These are phyloP conservation scores for Mesocricetus auratus DNA, from an alignment of 2,113 vertebrate species.

Conservation along the genomic window DNA sequence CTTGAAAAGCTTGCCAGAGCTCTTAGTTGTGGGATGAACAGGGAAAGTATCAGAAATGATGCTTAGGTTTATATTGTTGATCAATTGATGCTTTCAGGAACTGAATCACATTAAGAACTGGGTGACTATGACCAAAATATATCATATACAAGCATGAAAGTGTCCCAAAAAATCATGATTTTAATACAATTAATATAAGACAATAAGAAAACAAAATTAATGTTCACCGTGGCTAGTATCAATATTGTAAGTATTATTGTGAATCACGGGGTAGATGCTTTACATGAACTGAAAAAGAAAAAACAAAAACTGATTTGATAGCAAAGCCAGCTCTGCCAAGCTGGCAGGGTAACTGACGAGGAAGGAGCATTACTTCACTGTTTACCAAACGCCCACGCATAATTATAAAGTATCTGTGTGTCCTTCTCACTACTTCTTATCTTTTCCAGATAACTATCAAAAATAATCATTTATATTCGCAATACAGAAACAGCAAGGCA, in stretches of 20 bases:
- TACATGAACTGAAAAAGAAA: neutral
- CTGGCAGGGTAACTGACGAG: neutral
- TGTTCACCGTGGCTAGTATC: neutral
- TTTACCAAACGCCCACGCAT: conserved; percentile 1
- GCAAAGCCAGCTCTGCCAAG: conserved; percentile 34
- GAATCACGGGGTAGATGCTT: neutral
- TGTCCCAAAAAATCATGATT: no score
- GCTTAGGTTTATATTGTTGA: neutral
- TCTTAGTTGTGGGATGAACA: neutral
- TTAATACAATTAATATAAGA: neutral
- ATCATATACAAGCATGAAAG: neutral
- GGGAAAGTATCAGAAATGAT: neutral
- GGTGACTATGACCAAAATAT: neutral
- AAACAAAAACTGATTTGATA: conserved; percentile 11
- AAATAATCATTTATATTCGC: conserved; percentile 1
- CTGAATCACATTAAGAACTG: neutral
- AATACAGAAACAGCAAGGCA: neutral
- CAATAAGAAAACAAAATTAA: conserved; percentile 34
- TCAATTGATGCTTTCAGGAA: neutral
- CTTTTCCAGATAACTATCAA: conserved; percentile 43
- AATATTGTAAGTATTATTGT: neutral
- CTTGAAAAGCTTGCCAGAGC: neutral
- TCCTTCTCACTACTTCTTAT: conserved; percentile 14
- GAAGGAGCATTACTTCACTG: conserved; percentile 32
- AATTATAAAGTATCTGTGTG: conserved; percentile 25